Conservation (phyloP, 2,888 invertebrate genomes). For the Oegoconia quadripuncta region DNA sequence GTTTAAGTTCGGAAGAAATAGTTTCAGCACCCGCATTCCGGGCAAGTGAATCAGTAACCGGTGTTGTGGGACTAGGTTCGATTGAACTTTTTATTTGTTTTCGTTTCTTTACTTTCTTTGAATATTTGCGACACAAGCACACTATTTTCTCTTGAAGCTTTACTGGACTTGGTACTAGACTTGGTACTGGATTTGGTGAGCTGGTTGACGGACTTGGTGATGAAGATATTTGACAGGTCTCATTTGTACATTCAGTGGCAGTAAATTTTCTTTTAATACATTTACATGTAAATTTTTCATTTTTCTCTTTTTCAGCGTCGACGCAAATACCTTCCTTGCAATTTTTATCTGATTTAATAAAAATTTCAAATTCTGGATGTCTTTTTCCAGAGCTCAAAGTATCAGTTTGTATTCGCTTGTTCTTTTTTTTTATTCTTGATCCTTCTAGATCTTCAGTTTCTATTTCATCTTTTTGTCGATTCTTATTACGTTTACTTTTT, state of each 20-base stretch:
- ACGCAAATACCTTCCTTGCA: constrained; percentile 16
- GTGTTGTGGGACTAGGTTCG: too few species aligned
- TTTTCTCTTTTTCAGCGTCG: constrained; percentile 15
- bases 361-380: neutral
- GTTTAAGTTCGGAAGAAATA: too few species aligned
- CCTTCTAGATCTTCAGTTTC: neutral
- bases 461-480: neutral
- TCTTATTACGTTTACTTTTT: neutral
- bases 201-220: neutral
- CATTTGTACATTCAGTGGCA: constrained; percentile 9
- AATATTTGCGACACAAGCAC: constrained; percentile 20
- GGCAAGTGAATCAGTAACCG: too few species aligned
- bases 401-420: too few species aligned
- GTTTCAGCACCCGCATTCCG: too few species aligned
- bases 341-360: neutral
- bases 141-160: constrained; percentile 12
- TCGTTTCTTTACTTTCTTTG: constrained; percentile 4
- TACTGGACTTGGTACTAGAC: too few species aligned
- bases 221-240: neutral
- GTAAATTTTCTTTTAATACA: constrained; percentile 12
- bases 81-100: too few species aligned
- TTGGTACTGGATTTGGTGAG: too few species aligned
- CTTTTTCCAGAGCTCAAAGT: too few species aligned
- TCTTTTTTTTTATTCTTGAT: too few species aligned
- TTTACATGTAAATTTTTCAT: constrained; percentile 16